Evolutionary conservation across 2,888 invertebrate genomes (phyloP).

Genomic region (Cosmia pyralina): DNA sequence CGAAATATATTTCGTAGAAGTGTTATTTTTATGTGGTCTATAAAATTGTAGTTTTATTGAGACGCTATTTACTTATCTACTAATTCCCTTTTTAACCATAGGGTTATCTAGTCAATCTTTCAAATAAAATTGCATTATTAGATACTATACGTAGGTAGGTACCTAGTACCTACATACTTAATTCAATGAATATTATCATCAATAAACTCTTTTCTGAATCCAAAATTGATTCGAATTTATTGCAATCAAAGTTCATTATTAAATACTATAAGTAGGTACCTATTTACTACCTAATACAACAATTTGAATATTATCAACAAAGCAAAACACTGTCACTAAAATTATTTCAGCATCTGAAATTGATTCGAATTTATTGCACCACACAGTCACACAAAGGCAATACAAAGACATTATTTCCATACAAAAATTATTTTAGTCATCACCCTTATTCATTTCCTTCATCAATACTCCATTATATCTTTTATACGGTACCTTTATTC

Average conservation of each 20-base stretch:
- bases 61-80: background rate
- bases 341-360: background rate
- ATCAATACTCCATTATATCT: constrained; percentile 43
- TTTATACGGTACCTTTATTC: constrained; percentile 61
- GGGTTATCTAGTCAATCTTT: background rate
- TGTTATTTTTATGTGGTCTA: constrained; percentile 39
- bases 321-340: background rate
- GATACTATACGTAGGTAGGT: no score
- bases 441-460: constrained; percentile 21
- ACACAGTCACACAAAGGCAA: background rate
- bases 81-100: background rate
- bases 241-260: background rate
- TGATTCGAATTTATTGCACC: background rate
- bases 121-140: background rate
- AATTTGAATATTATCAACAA: background rate
- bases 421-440: background rate
- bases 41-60: constrained; percentile 45
- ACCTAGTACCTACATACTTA: no score
- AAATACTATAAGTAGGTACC: no score
- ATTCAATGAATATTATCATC: no score
- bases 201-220: no score
- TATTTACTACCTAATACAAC: background rate
- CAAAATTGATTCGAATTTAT: no score
- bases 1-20: constrained; percentile 18
- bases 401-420: background rate